Percentiles rank a stretch among this genome's conserved stretches.
These are phyloP conservation scores for Urocitellus parryii DNA, from an alignment of 2,113 vertebrate genomes.

Conservation along the genomic window DNA sequence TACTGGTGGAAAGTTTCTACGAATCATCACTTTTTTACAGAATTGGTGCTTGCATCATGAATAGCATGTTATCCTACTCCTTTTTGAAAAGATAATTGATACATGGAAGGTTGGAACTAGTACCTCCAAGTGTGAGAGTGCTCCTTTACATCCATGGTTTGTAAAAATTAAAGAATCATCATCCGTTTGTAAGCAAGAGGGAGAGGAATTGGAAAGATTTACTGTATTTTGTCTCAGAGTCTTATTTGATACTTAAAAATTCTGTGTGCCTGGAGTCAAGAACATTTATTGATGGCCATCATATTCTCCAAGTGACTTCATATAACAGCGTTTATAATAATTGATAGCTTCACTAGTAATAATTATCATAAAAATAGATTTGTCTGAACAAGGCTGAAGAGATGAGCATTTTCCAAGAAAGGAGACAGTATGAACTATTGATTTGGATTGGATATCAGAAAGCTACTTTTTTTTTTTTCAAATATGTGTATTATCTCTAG, in stretches of 20 bases:
- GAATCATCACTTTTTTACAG: background rate
- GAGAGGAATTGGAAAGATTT: background rate
- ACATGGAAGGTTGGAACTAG: background rate
- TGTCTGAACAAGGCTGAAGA: background rate
- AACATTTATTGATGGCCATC: constrained; percentile 48
- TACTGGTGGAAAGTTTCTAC: background rate
- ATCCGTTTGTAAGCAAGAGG: background rate
- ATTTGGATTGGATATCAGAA: background rate
- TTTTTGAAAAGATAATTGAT: background rate
- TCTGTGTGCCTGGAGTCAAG: constrained; percentile 29
- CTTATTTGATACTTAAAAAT: constrained; percentile 4
- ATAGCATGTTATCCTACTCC: background rate
- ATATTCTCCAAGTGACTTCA: constrained; percentile 48
- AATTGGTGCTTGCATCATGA: background rate
- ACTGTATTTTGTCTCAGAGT: background rate
- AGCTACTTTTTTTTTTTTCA: background rate
- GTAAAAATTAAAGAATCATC: background rate
- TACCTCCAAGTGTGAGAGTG: background rate
- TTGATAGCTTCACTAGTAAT: constrained; percentile 54
- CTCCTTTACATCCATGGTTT: background rate
- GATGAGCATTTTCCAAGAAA: constrained; percentile 49
- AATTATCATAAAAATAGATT: constrained; percentile 64
- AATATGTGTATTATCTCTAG: background rate
- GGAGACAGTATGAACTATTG: background rate
- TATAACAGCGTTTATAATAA: constrained; percentile 33